Evolutionary conservation across 2,797 vertebrate genomes (phyloP).

Genomic region (Sebastes elongatus): DNA sequence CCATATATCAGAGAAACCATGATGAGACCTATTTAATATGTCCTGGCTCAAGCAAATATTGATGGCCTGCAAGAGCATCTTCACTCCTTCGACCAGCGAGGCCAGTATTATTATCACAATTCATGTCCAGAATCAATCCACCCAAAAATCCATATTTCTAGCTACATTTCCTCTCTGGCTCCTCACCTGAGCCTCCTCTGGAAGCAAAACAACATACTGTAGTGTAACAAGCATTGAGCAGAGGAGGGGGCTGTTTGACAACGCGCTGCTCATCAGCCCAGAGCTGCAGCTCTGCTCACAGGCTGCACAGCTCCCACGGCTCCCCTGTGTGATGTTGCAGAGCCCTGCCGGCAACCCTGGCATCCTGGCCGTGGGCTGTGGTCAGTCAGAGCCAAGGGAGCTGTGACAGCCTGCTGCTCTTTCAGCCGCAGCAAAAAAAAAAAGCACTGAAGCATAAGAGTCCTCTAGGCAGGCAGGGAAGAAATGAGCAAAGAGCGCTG

Average conservation of each 20-base stretch:
- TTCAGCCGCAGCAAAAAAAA: slow-evolving; percentile 55
- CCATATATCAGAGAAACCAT: slow-evolving; percentile 48
- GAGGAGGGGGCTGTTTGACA: slow-evolving; percentile 78
- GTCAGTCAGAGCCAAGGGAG: slow-evolving; percentile 75
- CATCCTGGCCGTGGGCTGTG: slow-evolving; percentile 67
- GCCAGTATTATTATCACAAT: slow-evolving; percentile 62
- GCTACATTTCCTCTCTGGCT: slow-evolving; percentile 22
- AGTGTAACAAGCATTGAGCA: slow-evolving; percentile 68
- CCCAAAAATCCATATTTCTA: slow-evolving; percentile 31
- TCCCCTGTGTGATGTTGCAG: slow-evolving; percentile 68
- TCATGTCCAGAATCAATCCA: slow-evolving; percentile 53
- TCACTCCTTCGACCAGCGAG: slow-evolving; percentile 34
- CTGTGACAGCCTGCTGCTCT: slow-evolving; percentile 74
- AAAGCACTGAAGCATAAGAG: slow-evolving; percentile 37
- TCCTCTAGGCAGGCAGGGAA: slow-evolving; percentile 42
- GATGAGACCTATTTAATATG: slow-evolving; percentile 62
- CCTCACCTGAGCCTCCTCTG: slow-evolving; percentile 41
- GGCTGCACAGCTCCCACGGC: slow-evolving; percentile 57
- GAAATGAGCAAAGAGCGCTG: slow-evolving; percentile 37
- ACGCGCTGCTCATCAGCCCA: slow-evolving; percentile 37
- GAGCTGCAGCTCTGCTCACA: slow-evolving; percentile 47
- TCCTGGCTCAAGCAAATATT: slow-evolving; percentile 66
- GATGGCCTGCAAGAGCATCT: slow-evolving; percentile 57
- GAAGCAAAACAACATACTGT: slow-evolving; percentile 34
- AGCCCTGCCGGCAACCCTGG: slow-evolving; percentile 57